Conservation (phyloP, 2,797 vertebrate genomes). For the Mergus octosetaceus region DNA sequence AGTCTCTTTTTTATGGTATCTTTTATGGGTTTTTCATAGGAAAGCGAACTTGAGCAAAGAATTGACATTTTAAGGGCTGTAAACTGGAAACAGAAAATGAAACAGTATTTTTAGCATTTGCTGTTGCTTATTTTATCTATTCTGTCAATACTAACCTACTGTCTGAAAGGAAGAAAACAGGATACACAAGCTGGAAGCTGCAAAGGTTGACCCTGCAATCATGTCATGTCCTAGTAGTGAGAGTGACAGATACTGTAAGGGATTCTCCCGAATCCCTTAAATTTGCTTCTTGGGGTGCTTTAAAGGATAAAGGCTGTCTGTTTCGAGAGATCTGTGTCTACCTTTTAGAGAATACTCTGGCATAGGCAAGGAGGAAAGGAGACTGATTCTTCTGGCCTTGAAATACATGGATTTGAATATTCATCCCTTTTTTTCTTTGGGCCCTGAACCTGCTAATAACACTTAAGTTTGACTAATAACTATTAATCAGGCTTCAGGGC, state of each 20-base stretch:
- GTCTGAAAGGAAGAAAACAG: not conserved
- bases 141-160: not conserved
- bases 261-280: not conserved
- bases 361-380: not conserved
- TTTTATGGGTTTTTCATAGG: not conserved
- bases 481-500: not conserved
- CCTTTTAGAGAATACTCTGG: not conserved
- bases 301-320: not conserved
- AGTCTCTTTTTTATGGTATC: not conserved
- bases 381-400: not conserved
- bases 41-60: not conserved
- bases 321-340: not conserved
- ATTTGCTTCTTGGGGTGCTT: not conserved
- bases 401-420: not conserved
- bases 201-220: not conserved
- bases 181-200: not conserved
- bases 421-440: not conserved
- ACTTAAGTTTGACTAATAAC: not conserved
- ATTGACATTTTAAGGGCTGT: not conserved
- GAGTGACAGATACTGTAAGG: not conserved
- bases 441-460: not conserved
- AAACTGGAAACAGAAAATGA: not conserved
- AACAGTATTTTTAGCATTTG: not conserved
- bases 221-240: not conserved
- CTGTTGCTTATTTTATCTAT: not conserved